phyloP scores from a whole-genome alignment of 2,113 vertebrate genomes.

The Hippocampus zosterae region DNA sequence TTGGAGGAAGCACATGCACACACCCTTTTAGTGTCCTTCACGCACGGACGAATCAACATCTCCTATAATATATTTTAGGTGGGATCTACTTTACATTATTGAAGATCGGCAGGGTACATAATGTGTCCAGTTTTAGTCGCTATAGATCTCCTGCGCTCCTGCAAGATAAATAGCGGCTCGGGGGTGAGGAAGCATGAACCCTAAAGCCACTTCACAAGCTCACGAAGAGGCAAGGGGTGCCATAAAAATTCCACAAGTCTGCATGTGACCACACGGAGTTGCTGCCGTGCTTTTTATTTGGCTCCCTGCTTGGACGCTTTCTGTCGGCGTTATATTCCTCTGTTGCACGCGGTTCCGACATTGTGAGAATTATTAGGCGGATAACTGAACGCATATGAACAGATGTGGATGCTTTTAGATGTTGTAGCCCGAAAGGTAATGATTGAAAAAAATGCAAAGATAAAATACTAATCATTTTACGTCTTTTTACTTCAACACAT shows the following conservation, averaged over 20 bases:
- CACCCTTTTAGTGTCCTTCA: constrained; percentile 10
- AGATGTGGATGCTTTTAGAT: no score
- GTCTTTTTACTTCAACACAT: no score
- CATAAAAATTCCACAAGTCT: constrained; percentile 67
- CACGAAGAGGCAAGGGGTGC: constrained; percentile 38
- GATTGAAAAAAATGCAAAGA: background rate
- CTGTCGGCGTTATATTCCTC: background rate
- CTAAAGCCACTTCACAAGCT: constrained; percentile 37
- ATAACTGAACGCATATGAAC: no score
- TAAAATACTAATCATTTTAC: background rate
- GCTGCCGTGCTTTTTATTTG: background rate
- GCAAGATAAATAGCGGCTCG: constrained; percentile 3
- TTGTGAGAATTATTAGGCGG: background rate
- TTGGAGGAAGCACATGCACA: constrained; percentile 51
- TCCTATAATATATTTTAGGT: background rate
- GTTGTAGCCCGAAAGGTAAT: background rate
- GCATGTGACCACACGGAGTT: constrained; percentile 38
- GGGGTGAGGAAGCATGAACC: constrained; percentile 13
- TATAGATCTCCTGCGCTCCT: constrained; percentile 35
- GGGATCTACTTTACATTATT: background rate
- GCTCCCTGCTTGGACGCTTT: background rate
- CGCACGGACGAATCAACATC: constrained; percentile 22
- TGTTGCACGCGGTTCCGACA: background rate
- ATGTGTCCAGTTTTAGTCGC: background rate
- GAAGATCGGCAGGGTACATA: background rate